These are phyloP conservation scores for Megaceryle torquata DNA, from an alignment of 2,113 vertebrate species.

Conservation along the genomic window DNA sequence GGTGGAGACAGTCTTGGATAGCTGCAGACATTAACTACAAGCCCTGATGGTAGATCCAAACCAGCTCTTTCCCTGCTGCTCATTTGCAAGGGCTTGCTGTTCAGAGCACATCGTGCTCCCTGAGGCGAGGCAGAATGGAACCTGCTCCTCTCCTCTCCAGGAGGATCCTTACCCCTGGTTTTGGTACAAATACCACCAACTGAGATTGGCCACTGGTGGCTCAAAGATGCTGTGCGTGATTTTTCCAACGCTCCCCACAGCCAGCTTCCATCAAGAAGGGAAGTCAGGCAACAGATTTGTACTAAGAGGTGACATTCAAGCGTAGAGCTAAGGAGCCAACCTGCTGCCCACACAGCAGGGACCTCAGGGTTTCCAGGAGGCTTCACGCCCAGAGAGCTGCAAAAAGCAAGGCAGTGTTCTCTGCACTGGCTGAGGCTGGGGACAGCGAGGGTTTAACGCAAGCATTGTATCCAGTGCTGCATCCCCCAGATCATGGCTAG, in stretches of 20 bases:
- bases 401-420: not conserved
- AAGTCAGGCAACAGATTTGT: not conserved
- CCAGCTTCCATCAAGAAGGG: not conserved
- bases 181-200: not conserved
- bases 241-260: not conserved
- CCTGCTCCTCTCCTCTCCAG: not conserved
- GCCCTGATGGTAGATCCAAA: not conserved
- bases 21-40: not conserved
- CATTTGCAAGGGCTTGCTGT: not conserved
- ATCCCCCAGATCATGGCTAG: not conserved
- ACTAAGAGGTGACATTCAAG: not conserved
- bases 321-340: not conserved
- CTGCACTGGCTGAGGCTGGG: not conserved
- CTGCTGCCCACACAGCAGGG: not conserved
- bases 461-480: fast-evolving
- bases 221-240: not conserved
- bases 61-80: not conserved
- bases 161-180: not conserved
- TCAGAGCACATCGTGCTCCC: not conserved
- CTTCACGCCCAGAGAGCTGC: not conserved
- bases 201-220: not conserved
- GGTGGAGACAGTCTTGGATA: too few relatives aligned
- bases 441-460: not conserved
- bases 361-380: not conserved
- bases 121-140: not conserved